Evolutionary conservation across 2,113 vertebrate species (phyloP), one percentile per base, ranked within the genome.

Genomic region (Chaetops frenatus): DNA sequence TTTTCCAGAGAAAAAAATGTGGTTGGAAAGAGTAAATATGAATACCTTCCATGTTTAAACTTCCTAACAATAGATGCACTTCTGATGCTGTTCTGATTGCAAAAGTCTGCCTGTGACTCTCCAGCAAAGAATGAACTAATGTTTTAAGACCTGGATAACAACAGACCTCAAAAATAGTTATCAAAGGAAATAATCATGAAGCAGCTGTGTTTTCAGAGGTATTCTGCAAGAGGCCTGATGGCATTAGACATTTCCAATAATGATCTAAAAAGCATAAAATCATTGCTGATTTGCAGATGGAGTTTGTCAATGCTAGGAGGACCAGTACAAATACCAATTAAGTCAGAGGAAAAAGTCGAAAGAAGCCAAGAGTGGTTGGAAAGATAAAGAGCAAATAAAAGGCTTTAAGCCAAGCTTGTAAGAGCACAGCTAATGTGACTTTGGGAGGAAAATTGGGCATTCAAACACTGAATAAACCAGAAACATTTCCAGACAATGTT

Each of bases 271-370:
- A 87, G 42, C 88, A 85, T 62, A 79, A 94, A 95, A 77, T 95
- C 29, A 65, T 25, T 88, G 33, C 66, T 90, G 90, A 95, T 96
- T 94, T 95, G 78, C 94, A 94, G 85, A 95, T 94, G 94, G 95
- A 92, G 60, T 40, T 93, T 96, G 71, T 95, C 88, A 91, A 24
- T 58, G 36, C 83, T 94, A 56, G 76, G 36, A 94, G 57, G 83
- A 95, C 89, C 81, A 91, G 86, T 67, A 95, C 83, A 95, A 96
- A 95, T 96, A 87, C 92, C 86, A 95, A 95, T 96, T 94, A 94
- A 94, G 83, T 83, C 81, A 95, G 81, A 95, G 94, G 94, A 96
- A 96, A 97, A 95, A 89, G 89, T 81, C 89, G 72, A 53, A 90
- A 70, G 86, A 95, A 95, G 94, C 95, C 92, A 94, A 95, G 91